These are phyloP conservation scores for Nasua narica DNA, from an alignment of 2,797 vertebrate genomes.

Conservation along the genomic window DNA sequence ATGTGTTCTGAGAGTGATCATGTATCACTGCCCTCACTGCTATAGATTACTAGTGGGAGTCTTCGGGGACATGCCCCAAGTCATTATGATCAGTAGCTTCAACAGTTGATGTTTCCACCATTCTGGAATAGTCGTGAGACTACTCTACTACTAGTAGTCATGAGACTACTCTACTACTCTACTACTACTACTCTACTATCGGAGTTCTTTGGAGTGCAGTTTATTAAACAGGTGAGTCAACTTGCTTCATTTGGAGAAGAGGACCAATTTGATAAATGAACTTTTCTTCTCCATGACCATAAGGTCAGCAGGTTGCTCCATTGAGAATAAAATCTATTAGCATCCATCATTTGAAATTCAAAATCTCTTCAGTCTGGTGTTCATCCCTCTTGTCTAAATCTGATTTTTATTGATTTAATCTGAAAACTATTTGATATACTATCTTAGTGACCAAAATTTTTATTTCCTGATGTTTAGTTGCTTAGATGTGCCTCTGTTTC, in stretches of 20 bases:
- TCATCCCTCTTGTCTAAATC: not conserved
- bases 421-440: not conserved
- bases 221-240: not conserved
- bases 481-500: not conserved
- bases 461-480: not conserved
- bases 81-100: not conserved
- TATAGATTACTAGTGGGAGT: too few species aligned
- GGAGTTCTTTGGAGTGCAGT: not conserved
- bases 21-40: not conserved
- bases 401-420: constrained; percentile 26
- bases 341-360: not conserved
- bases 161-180: too few species aligned
- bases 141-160: too few species aligned
- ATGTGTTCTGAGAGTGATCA: not conserved
- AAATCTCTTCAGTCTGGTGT: not conserved
- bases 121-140: not conserved
- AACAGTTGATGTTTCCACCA: not conserved
- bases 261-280: not conserved
- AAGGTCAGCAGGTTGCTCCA: not conserved
- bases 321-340: not conserved
- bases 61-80: not conserved
- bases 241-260: not conserved
- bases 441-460: not conserved
- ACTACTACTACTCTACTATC: too few species aligned
- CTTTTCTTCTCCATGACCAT: not conserved